phyloP scores from a whole-genome alignment of 1,140 invertebrate species.

The Hycleus phaleratus region DNA sequence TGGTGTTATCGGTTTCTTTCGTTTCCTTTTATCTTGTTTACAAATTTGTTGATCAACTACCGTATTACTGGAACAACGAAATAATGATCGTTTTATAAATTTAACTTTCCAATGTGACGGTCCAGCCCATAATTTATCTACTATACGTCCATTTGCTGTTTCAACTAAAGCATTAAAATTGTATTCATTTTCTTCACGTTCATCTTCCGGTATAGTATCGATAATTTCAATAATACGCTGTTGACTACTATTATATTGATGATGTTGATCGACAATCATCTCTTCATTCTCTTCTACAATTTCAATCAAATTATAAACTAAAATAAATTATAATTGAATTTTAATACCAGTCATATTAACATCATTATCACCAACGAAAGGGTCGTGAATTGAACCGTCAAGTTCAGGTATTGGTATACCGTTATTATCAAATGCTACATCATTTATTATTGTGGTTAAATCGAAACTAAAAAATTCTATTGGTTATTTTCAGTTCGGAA shows the following conservation, averaged over 20 bases:
- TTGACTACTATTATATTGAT: too few species aligned
- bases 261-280: too few species aligned
- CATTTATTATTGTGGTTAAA: too few species aligned
- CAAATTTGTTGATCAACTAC: background rate
- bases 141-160: conserved; percentile 26
- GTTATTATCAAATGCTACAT: conserved; percentile 38
- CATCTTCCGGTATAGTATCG: conserved; percentile 41
- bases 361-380: conserved; percentile 40
- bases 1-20: background rate
- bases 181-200: conserved; percentile 52
- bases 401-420: conserved; percentile 39
- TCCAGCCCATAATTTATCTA: conserved; percentile 58
- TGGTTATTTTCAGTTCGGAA: too few species aligned
- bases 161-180: conserved; percentile 54
- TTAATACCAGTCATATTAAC: conserved; percentile 10
- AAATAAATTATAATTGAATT: too few species aligned
- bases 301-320: too few species aligned
- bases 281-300: background rate
- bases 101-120: conserved; percentile 67
- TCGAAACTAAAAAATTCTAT: too few species aligned
- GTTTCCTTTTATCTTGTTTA: conserved; percentile 1
- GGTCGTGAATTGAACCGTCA: conserved; percentile 34
- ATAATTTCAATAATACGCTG: conserved; percentile 30
- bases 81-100: conserved; percentile 30
- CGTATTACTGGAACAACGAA: background rate